Conservation (phyloP, 2,797 vertebrate genomes). For the Catostomus latipinnis region DNA sequence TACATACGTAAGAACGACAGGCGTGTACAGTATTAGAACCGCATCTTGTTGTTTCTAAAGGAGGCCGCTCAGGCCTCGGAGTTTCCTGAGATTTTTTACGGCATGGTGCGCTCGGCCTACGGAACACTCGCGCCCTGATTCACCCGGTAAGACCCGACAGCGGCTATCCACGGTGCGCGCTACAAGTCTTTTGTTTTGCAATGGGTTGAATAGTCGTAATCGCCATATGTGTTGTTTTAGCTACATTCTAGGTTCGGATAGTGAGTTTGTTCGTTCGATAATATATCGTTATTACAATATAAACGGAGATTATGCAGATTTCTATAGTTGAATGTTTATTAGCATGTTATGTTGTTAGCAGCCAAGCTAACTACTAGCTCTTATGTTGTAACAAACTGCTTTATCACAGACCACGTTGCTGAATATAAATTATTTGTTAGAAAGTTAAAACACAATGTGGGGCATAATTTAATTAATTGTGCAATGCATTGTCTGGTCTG, state of each 20-base stretch:
- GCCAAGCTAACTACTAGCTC: conserved; percentile 18
- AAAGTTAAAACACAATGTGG: not conserved
- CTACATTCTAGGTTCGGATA: not conserved
- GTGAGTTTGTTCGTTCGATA: not conserved
- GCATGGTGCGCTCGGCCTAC: conserved; percentile 64
- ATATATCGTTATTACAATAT: not conserved
- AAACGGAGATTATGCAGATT: conserved; percentile 23
- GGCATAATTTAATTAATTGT: not conserved
- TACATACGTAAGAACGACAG: conserved; percentile 63
- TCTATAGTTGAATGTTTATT: not conserved
- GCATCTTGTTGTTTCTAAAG: conserved; percentile 70
- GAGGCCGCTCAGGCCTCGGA: conserved; percentile 75
- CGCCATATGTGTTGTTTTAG: not conserved
- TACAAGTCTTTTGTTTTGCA: conserved; percentile 20
- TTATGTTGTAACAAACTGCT: conserved; percentile 20
- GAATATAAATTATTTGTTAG: not conserved
- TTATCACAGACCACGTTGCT: conserved; percentile 12
- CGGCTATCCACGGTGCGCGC: not conserved
- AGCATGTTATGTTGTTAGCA: conserved; percentile 45
- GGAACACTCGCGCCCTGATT: conserved; percentile 52
- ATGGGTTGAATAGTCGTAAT: not conserved
- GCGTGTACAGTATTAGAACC: conserved; percentile 62
- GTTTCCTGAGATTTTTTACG: conserved; percentile 71
- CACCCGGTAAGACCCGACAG: conserved; percentile 67
- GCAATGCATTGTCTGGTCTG: not conserved